Base-by-base conservation (phyloP, 2,113 vertebrate genomes). In the Bujurquina vittata region DNA sequence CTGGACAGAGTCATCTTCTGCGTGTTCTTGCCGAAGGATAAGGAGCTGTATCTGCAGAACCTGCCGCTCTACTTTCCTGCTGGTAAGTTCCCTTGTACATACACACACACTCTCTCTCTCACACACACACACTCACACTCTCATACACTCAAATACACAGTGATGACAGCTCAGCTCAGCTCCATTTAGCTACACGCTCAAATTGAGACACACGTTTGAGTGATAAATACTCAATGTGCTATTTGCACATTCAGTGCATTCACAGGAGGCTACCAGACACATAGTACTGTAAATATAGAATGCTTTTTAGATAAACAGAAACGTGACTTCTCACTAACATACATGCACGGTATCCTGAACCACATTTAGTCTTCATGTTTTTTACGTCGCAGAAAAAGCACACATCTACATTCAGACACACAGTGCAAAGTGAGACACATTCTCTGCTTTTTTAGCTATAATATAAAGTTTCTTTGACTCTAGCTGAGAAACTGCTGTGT, bases 1-100 rank as follows among this genome's bases (percentile, higher is more conserved):
- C 75, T 96, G 92, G 96, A 96, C 93, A 94, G 95, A 90, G 87
- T 96, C 88, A 92, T 96, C 90, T 95, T 96, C 93, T 96, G 95
- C 61, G 93, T 95, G 80, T 96, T 96, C 77, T 91, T 96, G 86
- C 94, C 94, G 14, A 91, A 85, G 81, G 95, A 96, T 77, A 92
- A 94, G 83, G 87, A 95, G 75, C 90, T 96, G 65, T 96, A 96
- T 84, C 90, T 90, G 84, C 83, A 91, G 59, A 93, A 90, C 80
- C 90, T 96, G 83, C 94, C 94, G 17, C 91, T 93, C 67, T 96
- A 95, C 90, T 96, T 96, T 89, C 95, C 96, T 61, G 79, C 82
- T 73, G 94, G 95, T 95, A 80, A 94, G 95, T 88, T 77, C 23
- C 11, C 43, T 10, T 35, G 3, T 26, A 37, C 22, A 56, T 35